Percentiles rank a stretch among this genome's conserved stretches.
These are phyloP conservation scores for Odontophorus gujanensis DNA, from an alignment of 2,113 vertebrate genomes.

Conservation along the genomic window DNA sequence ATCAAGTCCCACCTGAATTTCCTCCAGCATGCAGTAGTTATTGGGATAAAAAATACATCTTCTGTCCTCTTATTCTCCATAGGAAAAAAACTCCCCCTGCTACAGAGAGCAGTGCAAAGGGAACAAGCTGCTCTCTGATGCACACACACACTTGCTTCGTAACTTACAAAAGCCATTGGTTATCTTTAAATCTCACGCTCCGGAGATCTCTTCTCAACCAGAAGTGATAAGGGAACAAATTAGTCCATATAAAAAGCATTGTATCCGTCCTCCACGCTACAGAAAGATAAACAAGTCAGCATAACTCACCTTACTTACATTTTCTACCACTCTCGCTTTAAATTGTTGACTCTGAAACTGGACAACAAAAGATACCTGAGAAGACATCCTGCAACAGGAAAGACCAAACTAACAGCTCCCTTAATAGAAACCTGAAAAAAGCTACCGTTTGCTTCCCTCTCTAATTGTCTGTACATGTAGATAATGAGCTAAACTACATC, in stretches of 20 bases:
- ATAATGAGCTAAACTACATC: background rate
- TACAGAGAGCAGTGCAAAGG: background rate
- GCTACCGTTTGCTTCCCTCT: background rate
- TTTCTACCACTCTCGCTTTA: background rate
- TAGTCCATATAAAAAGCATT: background rate
- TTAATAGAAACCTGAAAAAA: background rate
- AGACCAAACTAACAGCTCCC: background rate
- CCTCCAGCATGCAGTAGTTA: background rate
- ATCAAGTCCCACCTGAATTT: background rate
- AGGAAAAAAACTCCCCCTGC: background rate
- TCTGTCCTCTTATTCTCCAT: background rate
- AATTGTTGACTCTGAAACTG: background rate
- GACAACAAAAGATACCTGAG: background rate
- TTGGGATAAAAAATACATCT: background rate
- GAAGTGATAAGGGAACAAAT: background rate
- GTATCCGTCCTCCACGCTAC: background rate
- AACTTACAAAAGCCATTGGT: background rate
- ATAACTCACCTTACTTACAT: background rate
- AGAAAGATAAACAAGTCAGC: background rate
- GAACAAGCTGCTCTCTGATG: background rate
- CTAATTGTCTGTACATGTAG: background rate
- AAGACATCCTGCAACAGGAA: background rate
- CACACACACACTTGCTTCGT: accelerated
- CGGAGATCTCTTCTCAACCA: background rate
- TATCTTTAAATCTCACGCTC: background rate